Base-by-base conservation (phyloP, 1,140 invertebrate genomes). In the Formica selysi region DNA sequence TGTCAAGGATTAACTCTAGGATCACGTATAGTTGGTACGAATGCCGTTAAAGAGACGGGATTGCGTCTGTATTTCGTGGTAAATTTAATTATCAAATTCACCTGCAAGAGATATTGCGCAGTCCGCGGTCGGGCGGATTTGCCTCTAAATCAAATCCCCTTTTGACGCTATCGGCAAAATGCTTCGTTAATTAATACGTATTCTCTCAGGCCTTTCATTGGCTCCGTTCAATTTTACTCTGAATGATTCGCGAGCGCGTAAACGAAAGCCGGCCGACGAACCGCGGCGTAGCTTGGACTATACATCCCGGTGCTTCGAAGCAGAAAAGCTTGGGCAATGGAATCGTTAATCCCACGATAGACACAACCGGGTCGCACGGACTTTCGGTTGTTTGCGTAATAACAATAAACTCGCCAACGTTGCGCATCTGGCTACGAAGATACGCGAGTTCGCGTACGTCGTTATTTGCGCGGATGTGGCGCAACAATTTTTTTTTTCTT, bases 341-440 rank as follows among this genome's bases (percentile, higher is more conserved):
- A 88, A 90, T 87, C 86, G 87, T 85, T 90, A 90, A 90, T 90
- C 89, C 76, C 36, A 86, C 81, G 89, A 90, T 90, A 90, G 90
- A 90, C 89, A 86, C 81, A 88, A 86, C 86, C 89, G 81, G 59
- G 64, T 65, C 61, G 73, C 38, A 48, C 65, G 54, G 85, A 81
- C 76, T 90, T 90, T 74, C 70, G 80, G 19, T 83, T 90, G 89
- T 90, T 90, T 90, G 86, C 89, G 76, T 80, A 88, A 87, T 89
- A 90, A 90, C 81, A 90, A 90, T 90, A 90, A 90, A 86, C 86
- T 76, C 86, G 88, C 76, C 65, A 90, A 83, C 89, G 81, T 73
- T 90, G 86, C 80, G 86, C 89, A 88, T 86, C 89, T 88, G 89
- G 86, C 64, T 86, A 83, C 86, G 57, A 87, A 88, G 89, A 90